phyloP scores from a whole-genome alignment of 2,888 invertebrate genomes.

The Ophion obscuratus region DNA sequence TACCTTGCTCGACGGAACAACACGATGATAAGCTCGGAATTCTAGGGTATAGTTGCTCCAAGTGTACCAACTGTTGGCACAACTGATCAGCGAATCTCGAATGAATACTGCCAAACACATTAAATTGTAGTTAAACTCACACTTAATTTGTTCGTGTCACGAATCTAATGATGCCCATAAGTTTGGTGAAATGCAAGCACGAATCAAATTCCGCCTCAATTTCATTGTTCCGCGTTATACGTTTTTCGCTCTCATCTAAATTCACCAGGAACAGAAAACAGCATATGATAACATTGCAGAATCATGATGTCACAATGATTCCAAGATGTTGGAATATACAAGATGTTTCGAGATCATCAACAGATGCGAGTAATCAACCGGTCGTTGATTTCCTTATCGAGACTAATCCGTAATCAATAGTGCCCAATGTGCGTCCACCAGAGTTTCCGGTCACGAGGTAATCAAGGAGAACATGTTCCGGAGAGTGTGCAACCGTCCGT shows the following conservation, averaged over 20 bases:
- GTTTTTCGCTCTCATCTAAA: neutral
- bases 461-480: neutral
- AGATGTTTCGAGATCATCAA: neutral
- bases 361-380: neutral
- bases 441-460: neutral
- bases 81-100: conserved; percentile 7
- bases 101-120: conserved; percentile 7
- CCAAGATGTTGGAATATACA: neutral
- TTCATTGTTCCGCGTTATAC: neutral
- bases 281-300: neutral
- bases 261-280: neutral
- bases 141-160: neutral
- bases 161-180: neutral
- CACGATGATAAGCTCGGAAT: conserved; percentile 56
- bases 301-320: neutral
- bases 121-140: neutral
- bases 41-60: conserved; percentile 1
- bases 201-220: neutral
- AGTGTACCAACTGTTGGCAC: conserved; percentile 23
- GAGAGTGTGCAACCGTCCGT: neutral
- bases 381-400: neutral
- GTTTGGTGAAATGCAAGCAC: neutral
- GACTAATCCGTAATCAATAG: neutral
- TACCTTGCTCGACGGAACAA: conserved; percentile 49
- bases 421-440: neutral